A percentile compares a stretch with the other conserved stretches of the same genome.
phyloP scores from a whole-genome alignment of 2,888 invertebrate species.

The Acronicta aceris region DNA sequence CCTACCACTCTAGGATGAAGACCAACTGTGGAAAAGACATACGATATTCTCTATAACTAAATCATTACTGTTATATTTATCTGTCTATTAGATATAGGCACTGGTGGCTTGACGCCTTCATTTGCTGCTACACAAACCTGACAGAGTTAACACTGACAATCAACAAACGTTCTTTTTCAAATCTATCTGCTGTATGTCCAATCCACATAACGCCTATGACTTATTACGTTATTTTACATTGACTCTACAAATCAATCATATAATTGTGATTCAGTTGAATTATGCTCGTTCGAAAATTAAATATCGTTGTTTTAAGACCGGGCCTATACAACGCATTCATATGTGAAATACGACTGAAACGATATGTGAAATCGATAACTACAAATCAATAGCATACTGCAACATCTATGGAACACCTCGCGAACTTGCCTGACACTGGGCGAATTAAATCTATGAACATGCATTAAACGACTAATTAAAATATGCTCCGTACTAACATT shows the following conservation, averaged over 20 bases:
- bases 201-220: conserved; percentile 60
- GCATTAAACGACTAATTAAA: conserved; percentile 87
- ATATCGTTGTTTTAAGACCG: conserved; percentile 36
- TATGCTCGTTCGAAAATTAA: conserved; percentile 52
- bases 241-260: conserved; percentile 50
- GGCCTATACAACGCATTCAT: conserved; percentile 45
- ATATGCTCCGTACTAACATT: conserved; percentile 83
- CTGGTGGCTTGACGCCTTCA: conserved; percentile 60
- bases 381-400: conserved; percentile 71
- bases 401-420: conserved; percentile 67
- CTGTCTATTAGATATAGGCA: conserved; percentile 61
- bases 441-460: conserved; percentile 84
- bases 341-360: conserved; percentile 57
- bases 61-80: conserved; percentile 42
- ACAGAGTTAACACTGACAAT: conserved; percentile 14
- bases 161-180: conserved; percentile 10
- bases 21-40: conserved; percentile 65
- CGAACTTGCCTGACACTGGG: conserved; percentile 71
- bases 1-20: conserved; percentile 52
- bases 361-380: conserved; percentile 72
- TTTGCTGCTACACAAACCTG: conserved; percentile 26
- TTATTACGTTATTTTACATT: conserved; percentile 47
- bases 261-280: conserved; percentile 56
- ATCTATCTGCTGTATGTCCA: conserved; percentile 60
- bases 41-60: conserved; percentile 54